A percentile compares a stretch with the other conserved stretches of the same genome.
phyloP scores from a whole-genome alignment of 2,888 invertebrate genomes.

The Thyatira batis region DNA sequence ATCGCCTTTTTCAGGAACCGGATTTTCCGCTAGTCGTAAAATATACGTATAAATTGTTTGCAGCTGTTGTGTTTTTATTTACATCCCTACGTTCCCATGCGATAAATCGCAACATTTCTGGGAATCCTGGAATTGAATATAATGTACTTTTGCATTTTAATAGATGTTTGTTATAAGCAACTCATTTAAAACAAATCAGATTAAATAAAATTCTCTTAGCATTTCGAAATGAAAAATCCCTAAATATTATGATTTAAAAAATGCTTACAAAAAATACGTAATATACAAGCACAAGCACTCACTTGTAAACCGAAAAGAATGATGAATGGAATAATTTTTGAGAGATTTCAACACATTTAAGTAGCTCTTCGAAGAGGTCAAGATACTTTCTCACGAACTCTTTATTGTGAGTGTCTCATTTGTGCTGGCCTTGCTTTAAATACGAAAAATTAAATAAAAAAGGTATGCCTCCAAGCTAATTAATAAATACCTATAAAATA shows the following conservation, averaged over 20 bases:
- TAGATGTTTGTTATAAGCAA: not conserved
- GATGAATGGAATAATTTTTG: constrained; percentile 47
- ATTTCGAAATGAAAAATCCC: not conserved
- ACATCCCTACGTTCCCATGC: not conserved
- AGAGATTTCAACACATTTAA: constrained; percentile 41
- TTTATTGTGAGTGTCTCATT: constrained; percentile 21
- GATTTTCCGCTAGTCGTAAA: not conserved
- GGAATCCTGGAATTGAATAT: not conserved
- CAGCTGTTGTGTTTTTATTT: not conserved
- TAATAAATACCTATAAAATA: too few relatives aligned
- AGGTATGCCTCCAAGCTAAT: too few relatives aligned
- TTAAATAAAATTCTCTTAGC: not conserved
- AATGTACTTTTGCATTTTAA: not conserved
- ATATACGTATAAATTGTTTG: constrained; percentile 1
- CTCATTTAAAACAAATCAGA: not conserved
- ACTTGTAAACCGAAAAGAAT: constrained; percentile 38
- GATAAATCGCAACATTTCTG: not conserved
- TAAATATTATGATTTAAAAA: too few relatives aligned
- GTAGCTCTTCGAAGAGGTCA: constrained; percentile 30
- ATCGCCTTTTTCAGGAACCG: not conserved
- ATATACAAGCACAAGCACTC: not conserved
- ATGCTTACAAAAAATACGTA: not conserved
- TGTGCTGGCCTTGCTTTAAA: not conserved
- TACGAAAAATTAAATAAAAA: not conserved
- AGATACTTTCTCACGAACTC: constrained; percentile 17